Percentiles rank a stretch among this genome's conserved stretches.
phyloP scores from a whole-genome alignment of 2,113 vertebrate genomes.

The Elaphurus davidianus region DNA sequence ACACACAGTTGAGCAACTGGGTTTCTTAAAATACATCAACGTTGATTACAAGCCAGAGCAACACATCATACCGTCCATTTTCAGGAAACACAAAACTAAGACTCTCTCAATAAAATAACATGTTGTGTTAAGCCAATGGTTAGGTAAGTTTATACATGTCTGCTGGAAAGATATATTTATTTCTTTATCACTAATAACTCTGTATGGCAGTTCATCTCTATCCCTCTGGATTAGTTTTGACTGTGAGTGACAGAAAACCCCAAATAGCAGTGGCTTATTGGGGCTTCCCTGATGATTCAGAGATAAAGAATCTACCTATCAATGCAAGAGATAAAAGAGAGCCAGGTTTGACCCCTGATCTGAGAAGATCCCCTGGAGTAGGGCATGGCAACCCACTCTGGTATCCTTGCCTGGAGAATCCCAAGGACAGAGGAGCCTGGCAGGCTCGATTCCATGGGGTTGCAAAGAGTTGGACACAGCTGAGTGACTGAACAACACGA shows the following conservation, averaged over 20 bases:
- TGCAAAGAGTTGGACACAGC: background rate
- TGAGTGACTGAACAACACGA: background rate
- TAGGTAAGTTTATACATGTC: background rate
- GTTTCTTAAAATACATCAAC: background rate
- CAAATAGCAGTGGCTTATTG: background rate
- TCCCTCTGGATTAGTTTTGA: background rate
- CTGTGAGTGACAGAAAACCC: background rate
- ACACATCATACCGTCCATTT: background rate
- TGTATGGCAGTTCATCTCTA: background rate
- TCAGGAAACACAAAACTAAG: background rate
- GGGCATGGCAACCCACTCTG: background rate
- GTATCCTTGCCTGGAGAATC: background rate
- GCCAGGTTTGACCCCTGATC: background rate
- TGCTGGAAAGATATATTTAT: background rate
- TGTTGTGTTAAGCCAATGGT: background rate
- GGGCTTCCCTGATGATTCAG: background rate
- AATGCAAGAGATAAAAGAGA: background rate
- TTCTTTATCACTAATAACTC: background rate
- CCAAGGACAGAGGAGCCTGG: background rate
- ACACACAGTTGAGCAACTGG: rapidly evolving
- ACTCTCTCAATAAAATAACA: background rate
- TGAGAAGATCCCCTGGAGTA: background rate
- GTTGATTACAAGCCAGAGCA: background rate
- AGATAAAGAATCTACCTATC: background rate
- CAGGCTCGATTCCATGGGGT: background rate